phyloP scores from a whole-genome alignment of 2,888 invertebrate genomes.

The Creontiades dilutus region DNA sequence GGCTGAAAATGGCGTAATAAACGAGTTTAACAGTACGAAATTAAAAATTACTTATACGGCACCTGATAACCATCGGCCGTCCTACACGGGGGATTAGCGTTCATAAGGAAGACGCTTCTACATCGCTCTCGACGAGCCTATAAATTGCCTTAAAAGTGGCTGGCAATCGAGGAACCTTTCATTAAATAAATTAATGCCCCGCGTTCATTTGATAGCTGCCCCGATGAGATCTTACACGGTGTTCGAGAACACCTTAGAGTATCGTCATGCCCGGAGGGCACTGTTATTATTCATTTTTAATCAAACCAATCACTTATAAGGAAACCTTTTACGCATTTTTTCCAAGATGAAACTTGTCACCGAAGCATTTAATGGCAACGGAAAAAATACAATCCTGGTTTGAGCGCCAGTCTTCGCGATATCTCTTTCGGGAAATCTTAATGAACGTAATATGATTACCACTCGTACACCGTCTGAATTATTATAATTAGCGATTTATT shows the following conservation, averaged over 20 bases:
- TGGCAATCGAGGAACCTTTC: conserved; percentile 38
- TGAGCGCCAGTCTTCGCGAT: too few relatives aligned
- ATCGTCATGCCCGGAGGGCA: background rate
- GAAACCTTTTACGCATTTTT: background rate
- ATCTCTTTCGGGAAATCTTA: too few relatives aligned
- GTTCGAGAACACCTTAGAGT: conserved; percentile 55
- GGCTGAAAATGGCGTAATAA: too few relatives aligned
- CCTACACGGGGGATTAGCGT: too few relatives aligned
- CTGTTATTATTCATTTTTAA: conserved; percentile 33
- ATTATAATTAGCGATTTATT: too few relatives aligned
- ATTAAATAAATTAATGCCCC: conserved; percentile 56
- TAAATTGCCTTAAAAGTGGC: conserved; percentile 28
- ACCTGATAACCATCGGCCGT: too few relatives aligned
- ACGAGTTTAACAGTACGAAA: too few relatives aligned
- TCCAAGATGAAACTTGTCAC: background rate
- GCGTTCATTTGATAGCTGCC: conserved; percentile 41
- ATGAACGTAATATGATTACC: too few relatives aligned
- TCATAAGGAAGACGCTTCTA: background rate
- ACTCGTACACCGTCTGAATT: too few relatives aligned
- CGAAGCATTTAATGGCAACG: background rate
- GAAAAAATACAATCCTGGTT: background rate
- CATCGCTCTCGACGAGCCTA: background rate
- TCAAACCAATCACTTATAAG: background rate
- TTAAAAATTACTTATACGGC: too few relatives aligned
- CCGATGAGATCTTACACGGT: conserved; percentile 52